Evolutionary conservation across 2,113 vertebrate genomes (phyloP), one percentile per base, ranked within the genome.

Genomic region (Bostrychus sinensis): DNA sequence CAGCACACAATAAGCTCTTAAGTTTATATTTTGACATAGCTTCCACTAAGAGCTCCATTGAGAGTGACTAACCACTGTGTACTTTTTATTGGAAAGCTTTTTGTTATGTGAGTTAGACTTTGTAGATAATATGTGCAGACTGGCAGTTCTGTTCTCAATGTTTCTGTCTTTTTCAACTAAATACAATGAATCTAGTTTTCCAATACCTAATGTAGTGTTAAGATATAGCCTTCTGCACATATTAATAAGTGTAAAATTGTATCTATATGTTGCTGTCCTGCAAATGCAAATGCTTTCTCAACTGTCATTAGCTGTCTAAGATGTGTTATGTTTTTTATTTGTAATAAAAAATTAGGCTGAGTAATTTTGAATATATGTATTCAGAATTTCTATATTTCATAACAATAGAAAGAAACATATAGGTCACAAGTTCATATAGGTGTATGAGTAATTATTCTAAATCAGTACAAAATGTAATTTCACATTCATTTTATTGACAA

Each of bases 11-110:
- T 62, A 36, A 73, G 65, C 80, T 78, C 78, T 81, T 86, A 77
- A 80, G 67, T 88, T 56, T 77, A 73, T 82, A 83, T 71, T 80
- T 76, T 74, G 80, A 78, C 71, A 37, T 55, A 30, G 50, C 30
- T 25, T 43, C 36, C 28, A 23, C 63, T 34, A 70, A 72, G 61
- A 62, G 46, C 36, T 60, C 34, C n/a, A 34, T 55, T 55, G 16
- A n/a, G 48, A 51, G 25, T 22, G 25, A 25, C 37, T 51, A 5
- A 1, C 23, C 48, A 30, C 25, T 1, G 16, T 51, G 48, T 28
- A 30, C 48, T 30, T 51, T 51, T 25, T 51, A 17, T n/a, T 51
- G 48, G 28, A 51, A 30, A 51, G 46, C 46, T 51, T 51, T 51
- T 51, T 28, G 46, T 51, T 28, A 9, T 30, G 48, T 51, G 14